phyloP scores from a whole-genome alignment of 1,140 invertebrate genomes.

The Bombus affinis region DNA sequence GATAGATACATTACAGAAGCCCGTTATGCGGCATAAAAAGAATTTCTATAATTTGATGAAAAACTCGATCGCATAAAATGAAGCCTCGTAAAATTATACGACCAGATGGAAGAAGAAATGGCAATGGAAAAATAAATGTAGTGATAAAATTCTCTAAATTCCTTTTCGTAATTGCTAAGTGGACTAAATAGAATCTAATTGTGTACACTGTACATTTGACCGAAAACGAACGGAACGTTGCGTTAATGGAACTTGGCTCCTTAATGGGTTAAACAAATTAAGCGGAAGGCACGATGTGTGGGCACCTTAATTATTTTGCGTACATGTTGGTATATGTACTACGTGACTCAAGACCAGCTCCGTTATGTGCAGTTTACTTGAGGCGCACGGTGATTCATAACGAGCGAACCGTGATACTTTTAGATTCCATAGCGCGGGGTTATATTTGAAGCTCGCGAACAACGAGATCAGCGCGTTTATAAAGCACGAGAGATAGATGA shows the following conservation, averaged over 20 bases:
- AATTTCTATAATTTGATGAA: neutral
- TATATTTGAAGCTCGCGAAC: conserved; percentile 24
- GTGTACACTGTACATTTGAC: neutral
- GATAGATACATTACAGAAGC: too few relatives aligned
- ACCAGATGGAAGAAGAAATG: too few relatives aligned
- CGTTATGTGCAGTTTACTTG: conserved; percentile 23
- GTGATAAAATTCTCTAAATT: neutral
- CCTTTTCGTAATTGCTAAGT: neutral
- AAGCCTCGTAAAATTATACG: too few relatives aligned
- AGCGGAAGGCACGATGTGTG: neutral
- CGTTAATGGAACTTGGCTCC: neutral
- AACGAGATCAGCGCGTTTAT: conserved; percentile 3
- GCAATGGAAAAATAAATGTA: neutral
- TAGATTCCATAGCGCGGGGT: conserved; percentile 27
- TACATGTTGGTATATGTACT: neutral
- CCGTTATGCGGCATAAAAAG: too few relatives aligned
- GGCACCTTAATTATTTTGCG: conserved; percentile 34
- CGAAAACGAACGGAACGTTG: neutral
- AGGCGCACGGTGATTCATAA: conserved; percentile 43
- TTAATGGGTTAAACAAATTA: neutral
- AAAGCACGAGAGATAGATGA: neutral
- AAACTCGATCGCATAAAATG: neutral
- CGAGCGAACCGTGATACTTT: conserved; percentile 48
- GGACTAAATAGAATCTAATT: neutral
- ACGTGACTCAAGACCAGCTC: conserved; percentile 29